Evolutionary conservation across 2,113 vertebrate genomes (phyloP), one percentile per base, ranked within the genome.

Genomic region (Oreotrochilus melanogaster): DNA sequence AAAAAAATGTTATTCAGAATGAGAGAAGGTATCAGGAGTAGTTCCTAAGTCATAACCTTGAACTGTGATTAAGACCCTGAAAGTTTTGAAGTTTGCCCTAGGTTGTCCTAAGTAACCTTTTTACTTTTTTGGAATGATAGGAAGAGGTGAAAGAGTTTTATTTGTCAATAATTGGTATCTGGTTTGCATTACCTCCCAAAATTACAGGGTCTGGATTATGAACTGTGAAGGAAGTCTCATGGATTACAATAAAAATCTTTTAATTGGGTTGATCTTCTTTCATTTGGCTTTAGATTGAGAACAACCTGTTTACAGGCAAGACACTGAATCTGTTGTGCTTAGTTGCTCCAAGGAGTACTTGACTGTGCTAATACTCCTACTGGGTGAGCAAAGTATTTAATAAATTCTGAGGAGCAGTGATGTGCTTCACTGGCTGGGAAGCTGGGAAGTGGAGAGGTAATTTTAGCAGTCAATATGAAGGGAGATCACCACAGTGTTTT

Each of bases 391-490:
- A 79, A 88, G 90, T 81, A 54, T 89, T 86, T 87, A 78, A 85
- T 83, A 80, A 70, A 82, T 90, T 69, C 71, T 5, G 53, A 93
- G 82, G 33, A 93, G n/a, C 78, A 95, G 39, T 0, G 0, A 50
- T 78, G 74, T 65, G 81, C 89, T 87, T 95, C 57, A 43, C 65
- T 83, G 78, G 25, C 53, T 86, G 74, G 78, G 70, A 91, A 89
- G 82, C 35, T n/a, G 18, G 66, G 45, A 89, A 85, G 53, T 24
- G 61, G 65, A 64, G 65, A 82, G 37, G 58, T 54, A 73, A 70
- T 80, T 86, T 56, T 83, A 57, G 83, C 80, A 92, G 72, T 62
- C 86, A 83, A 2, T 54, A 81, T 23, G 37, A 79, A 83, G 45
- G 54, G 45, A 92, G 62, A 66, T 89, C 78, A 72, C 37, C 5